A percentile compares a stretch with the other conserved stretches of the same genome.
These are phyloP conservation scores for Ceratina calcarata DNA, from an alignment of 1,140 invertebrate genomes.

Conservation along the genomic window DNA sequence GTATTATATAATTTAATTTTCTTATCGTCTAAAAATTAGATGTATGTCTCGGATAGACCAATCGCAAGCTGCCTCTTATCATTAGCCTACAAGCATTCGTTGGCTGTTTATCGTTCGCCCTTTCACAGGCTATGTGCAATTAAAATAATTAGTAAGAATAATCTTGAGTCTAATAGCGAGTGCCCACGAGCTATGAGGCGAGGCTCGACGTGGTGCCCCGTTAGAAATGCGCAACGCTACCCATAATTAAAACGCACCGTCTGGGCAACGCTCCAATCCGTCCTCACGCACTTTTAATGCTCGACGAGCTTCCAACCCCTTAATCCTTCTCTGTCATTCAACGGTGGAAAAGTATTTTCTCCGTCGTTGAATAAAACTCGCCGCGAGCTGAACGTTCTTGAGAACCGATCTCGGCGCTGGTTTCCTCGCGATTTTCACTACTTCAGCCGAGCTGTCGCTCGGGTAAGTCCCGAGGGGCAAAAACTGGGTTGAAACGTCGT, in stretches of 20 bases:
- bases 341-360: background rate
- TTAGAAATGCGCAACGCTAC: constrained; percentile 9
- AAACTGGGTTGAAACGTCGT: too few relatives aligned
- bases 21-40: too few relatives aligned
- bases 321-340: background rate
- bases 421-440: background rate
- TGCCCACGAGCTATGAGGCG: constrained; percentile 26
- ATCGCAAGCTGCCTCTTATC: background rate
- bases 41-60: too few relatives aligned
- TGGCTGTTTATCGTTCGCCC: too few relatives aligned
- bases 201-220: constrained; percentile 13
- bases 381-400: background rate
- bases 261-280: constrained; percentile 38
- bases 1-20: too few relatives aligned
- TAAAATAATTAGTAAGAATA: constrained; percentile 73
- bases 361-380: constrained; percentile 10
- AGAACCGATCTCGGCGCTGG: too few relatives aligned
- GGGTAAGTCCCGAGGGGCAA: too few relatives aligned
- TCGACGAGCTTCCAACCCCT: constrained; percentile 3
- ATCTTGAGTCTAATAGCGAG: constrained; percentile 63
- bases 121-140: constrained; percentile 45
- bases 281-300: constrained; percentile 40
- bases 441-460: too few relatives aligned
- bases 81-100: background rate
- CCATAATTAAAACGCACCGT: constrained; percentile 68